These are phyloP conservation scores for Poicephalus gulielmi DNA, from an alignment of 2,113 vertebrate genomes.

Conservation along the genomic window DNA sequence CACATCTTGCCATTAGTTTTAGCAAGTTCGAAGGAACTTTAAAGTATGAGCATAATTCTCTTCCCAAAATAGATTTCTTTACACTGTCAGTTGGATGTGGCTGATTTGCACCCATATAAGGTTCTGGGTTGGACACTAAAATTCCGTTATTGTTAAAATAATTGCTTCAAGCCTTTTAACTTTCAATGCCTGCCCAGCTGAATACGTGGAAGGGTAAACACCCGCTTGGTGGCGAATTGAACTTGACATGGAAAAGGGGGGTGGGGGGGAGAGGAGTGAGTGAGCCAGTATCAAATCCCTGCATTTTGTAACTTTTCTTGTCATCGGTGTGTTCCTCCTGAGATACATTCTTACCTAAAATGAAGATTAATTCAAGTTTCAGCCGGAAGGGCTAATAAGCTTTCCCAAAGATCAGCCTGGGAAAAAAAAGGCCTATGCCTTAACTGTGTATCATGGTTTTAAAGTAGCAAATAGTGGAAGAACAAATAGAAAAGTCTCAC, in stretches of 20 bases:
- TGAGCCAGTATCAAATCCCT: neutral
- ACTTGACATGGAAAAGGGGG: neutral
- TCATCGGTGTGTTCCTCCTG: rapidly evolving
- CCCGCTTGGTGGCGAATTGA: neutral
- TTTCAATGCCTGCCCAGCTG: neutral
- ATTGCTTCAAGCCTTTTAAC: neutral
- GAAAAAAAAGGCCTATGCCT: rapidly evolving
- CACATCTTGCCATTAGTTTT: neutral
- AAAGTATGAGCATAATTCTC: neutral
- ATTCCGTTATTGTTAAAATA: slow-evolving; percentile 3
- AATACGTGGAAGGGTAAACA: rapidly evolving
- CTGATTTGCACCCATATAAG: neutral
- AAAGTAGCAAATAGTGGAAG: neutral
- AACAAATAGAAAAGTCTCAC: neutral
- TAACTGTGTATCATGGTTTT: neutral
- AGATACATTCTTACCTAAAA: neutral
- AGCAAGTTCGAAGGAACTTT: neutral
- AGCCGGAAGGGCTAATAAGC: neutral
- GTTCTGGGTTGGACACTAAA: neutral
- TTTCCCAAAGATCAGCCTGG: neutral
- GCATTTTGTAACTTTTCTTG: neutral
- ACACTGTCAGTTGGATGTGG: neutral
- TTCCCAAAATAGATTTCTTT: slow-evolving; percentile 13
- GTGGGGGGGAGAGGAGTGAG: too few species aligned
- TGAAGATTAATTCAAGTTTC: neutral